Conservation (phyloP, 2,113 vertebrate species). For the Garra rufa region DNA sequence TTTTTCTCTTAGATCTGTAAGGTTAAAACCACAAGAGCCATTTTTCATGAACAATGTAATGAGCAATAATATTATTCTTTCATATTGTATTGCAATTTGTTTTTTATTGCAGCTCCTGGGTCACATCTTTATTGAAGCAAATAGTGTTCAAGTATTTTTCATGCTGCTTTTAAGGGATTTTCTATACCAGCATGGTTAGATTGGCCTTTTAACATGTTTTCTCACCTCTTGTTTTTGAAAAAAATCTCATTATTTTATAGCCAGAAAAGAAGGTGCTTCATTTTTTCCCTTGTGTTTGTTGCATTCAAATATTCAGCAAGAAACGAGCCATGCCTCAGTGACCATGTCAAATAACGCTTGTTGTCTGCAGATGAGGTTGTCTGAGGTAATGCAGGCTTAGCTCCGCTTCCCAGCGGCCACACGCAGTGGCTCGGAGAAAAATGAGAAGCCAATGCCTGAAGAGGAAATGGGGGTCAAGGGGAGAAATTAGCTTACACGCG, state of each 20-base stretch:
- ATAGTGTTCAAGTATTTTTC: constrained; percentile 9
- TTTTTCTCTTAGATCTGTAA: background rate
- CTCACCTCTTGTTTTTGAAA: background rate
- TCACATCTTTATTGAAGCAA: constrained; percentile 31
- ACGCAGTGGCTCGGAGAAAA: constrained; percentile 59
- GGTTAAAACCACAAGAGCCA: background rate
- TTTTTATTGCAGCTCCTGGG: constrained; percentile 46
- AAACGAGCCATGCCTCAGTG: constrained; percentile 26
- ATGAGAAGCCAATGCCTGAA: constrained; percentile 42
- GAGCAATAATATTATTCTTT: constrained; percentile 35
- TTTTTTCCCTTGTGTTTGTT: background rate
- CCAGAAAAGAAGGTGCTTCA: constrained; percentile 1
- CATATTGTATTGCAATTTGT: constrained; percentile 38
- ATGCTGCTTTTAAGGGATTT: background rate
- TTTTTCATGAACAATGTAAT: background rate
- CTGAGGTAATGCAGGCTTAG: constrained; percentile 63
- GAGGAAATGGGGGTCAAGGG: constrained; percentile 57
- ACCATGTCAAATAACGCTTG: constrained; percentile 37
- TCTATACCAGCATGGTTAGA: background rate
- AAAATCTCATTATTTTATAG: constrained; percentile 26
- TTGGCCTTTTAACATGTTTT: constrained; percentile 35
- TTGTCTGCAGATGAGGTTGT: constrained; percentile 49
- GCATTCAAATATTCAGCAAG: constrained; percentile 34
- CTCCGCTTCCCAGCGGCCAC: constrained; percentile 63
- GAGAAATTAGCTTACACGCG: constrained; percentile 63